Evolutionary conservation across 2,113 vertebrate genomes (phyloP).

Genomic region (Tragelaphus strepsiceros): DNA sequence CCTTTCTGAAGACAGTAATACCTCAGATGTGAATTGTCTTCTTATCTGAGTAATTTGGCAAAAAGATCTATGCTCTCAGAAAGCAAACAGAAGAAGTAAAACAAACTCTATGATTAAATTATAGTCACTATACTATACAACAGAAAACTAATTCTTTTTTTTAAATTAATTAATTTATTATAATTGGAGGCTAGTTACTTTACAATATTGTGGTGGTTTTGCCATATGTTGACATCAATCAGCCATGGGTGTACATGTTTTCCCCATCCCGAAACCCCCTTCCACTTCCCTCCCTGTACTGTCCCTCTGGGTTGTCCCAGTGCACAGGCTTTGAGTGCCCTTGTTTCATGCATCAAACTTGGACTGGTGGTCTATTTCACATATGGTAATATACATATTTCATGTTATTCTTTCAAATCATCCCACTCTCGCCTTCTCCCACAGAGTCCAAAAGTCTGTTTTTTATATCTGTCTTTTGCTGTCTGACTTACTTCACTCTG

Average conservation of each 20-base stretch:
- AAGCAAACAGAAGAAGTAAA: background rate
- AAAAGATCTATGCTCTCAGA: background rate
- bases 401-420: background rate
- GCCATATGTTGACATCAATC: background rate
- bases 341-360: background rate
- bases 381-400: background rate
- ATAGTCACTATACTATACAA: background rate
- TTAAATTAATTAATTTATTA: background rate
- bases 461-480: background rate
- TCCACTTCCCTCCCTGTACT: background rate
- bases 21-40: background rate
- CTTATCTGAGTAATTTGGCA: background rate
- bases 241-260: background rate
- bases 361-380: background rate
- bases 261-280: accelerated
- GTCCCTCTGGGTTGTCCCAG: background rate
- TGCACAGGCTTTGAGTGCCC: background rate
- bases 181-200: background rate
- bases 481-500: background rate
- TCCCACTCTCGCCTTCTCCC: background rate
- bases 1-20: background rate
- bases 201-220: background rate
- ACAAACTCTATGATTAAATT: background rate
- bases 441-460: background rate
- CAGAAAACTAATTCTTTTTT: background rate